Base-by-base conservation (phyloP, 2,888 invertebrate species). In the Heliconius ethilla region DNA sequence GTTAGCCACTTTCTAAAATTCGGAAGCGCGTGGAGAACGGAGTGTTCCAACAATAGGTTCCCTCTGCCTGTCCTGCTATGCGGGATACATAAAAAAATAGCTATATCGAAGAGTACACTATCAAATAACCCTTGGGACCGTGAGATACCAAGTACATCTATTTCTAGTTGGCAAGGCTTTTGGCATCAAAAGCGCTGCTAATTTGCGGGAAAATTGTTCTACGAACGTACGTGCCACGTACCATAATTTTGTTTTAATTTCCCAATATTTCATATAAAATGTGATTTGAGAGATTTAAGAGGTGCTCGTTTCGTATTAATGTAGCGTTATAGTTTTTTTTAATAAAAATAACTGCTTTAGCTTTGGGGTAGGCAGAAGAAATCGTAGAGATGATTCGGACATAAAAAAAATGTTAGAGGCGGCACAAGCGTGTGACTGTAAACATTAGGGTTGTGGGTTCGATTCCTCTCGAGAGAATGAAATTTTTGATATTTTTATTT, bases 91-190 rank as follows among this genome's bases (percentile, higher is more conserved):
- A 1, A n/a, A n/a, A 59, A 59, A 59, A 59, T 2, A 40, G 40
- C 7, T 67, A 70, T 62, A 70, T 59, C 25, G 10, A 55, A 69
- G 70, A 51, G 9, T 40, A 51, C 22, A 62, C n/a, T 55, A 65
- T n/a, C 55, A 40, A 37, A 51, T 83, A 84, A 87, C 88, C 88
- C 88, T 90, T 89, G 89, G 85, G 77, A 81, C 59, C 67, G 70
- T 55, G 63, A 85, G 83, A 86, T 85, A 86, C 84, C 87, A 87
- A 86, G 86, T 84, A 83, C 85, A 83, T 84, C 83, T 89, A 90
- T 88, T 88, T 87, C 81, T 78, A 85, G 86, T 85, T 83, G 83
- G 83, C 84, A 84, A 81, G 77, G 70, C 69, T 70, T 77, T 62
- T 78, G 75, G 75, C 79, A 75, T 40, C 70, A 73, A 70, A 66